phyloP scores from a whole-genome alignment of 2,113 vertebrate species.

The Mus musculus region DNA sequence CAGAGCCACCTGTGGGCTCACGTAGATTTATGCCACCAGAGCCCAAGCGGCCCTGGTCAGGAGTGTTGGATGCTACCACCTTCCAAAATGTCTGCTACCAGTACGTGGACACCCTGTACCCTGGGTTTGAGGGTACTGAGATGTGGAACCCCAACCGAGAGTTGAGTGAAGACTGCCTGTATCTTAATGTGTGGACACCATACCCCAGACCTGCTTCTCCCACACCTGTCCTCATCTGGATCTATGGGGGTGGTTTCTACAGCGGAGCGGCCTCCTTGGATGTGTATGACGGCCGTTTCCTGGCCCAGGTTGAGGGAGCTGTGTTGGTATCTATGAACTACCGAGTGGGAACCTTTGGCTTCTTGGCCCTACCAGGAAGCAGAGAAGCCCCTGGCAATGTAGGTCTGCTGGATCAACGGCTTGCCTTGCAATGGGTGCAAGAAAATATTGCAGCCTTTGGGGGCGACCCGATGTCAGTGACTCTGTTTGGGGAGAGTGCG shows the following conservation, averaged over 20 bases:
- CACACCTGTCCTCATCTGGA: conserved; percentile 94
- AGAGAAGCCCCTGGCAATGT: conserved; percentile 94
- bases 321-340: conserved; percentile 96
- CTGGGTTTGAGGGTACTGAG: conserved; percentile 92
- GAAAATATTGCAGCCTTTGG: conserved; percentile 92
- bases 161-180: conserved; percentile 95
- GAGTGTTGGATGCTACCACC: conserved; percentile 85
- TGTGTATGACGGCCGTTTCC: conserved; percentile 94
- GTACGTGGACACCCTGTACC: conserved; percentile 90
- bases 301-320: conserved; percentile 90
- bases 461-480: conserved; percentile 92
- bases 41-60: conserved; percentile 88
- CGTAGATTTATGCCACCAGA: conserved; percentile 91
- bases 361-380: conserved; percentile 92
- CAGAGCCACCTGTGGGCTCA: conserved; percentile 90
- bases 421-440: conserved; percentile 94
- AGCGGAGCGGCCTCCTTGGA: conserved; percentile 94
- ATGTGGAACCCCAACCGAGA: conserved; percentile 97
- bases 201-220: conserved; percentile 86
- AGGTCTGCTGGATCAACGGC: conserved; percentile 93
- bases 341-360: conserved; percentile 93
- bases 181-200: conserved; percentile 95
- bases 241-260: conserved; percentile 96
- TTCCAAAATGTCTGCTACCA: conserved; percentile 93
- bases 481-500: conserved; percentile 95